A percentile compares a stretch with the other conserved stretches of the same genome.
Conservation (phyloP, 2,113 vertebrate species). For the Phasianus colchicus region DNA sequence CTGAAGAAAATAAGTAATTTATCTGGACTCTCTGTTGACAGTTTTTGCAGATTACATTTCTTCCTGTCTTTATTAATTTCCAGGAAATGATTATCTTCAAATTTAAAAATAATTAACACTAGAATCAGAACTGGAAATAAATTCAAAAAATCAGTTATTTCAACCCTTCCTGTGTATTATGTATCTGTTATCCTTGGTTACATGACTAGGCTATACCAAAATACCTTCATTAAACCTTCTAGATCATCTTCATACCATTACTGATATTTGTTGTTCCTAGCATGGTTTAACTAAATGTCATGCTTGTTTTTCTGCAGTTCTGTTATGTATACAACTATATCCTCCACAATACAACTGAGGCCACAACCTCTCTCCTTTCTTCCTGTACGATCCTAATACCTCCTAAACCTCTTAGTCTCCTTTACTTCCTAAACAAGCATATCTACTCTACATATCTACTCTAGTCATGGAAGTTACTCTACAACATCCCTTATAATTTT, state of each 20-base stretch:
- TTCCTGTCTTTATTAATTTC: conserved; percentile 2
- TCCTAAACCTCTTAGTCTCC: background rate
- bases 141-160: background rate
- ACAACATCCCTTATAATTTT: background rate
- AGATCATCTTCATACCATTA: background rate
- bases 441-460: background rate
- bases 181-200: background rate
- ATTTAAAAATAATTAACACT: background rate
- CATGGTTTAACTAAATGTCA: background rate
- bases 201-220: background rate
- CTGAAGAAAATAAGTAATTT: background rate
- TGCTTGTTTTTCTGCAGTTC: background rate
- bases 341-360: background rate
- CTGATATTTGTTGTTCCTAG: background rate
- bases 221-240: background rate
- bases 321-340: background rate
- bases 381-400: background rate
- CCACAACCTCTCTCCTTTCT: background rate
- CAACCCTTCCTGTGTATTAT: background rate
- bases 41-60: background rate
- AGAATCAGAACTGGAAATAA: background rate
- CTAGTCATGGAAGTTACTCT: background rate
- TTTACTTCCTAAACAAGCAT: background rate
- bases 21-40: background rate
- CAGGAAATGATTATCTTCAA: background rate